Conservation (phyloP, 2,797 vertebrate species). For the Labroides dimidiatus region DNA sequence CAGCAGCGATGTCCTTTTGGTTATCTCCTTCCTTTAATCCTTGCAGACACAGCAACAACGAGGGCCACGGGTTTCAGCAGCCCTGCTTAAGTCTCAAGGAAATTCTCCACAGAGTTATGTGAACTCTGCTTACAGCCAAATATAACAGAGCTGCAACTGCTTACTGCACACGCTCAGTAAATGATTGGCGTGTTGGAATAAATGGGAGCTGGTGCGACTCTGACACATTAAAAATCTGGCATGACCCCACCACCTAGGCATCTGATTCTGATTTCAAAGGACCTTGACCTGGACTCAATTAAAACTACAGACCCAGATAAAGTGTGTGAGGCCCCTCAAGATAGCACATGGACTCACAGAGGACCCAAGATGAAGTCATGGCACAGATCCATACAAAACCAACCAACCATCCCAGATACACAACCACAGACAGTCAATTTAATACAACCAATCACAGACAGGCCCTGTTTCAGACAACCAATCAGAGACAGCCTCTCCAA, state of each 20-base stretch:
- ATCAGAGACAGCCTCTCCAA: no score
- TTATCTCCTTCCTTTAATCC: constrained; percentile 72
- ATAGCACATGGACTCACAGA: constrained; percentile 41
- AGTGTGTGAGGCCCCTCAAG: constrained; percentile 54
- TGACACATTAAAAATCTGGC: constrained; percentile 75
- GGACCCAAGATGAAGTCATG: constrained; percentile 64
- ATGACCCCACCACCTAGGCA: constrained; percentile 62
- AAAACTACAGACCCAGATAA: constrained; percentile 66
- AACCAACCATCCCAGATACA: no score
- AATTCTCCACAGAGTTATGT: constrained; percentile 62
- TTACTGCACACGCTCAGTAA: constrained; percentile 68
- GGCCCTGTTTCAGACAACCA: background rate
- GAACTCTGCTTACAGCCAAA: constrained; percentile 55
- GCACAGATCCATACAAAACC: constrained; percentile 57
- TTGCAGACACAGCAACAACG: constrained; percentile 56
- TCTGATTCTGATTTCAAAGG: constrained; percentile 82
- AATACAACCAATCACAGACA: constrained; percentile 49
- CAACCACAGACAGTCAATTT: constrained; percentile 31
- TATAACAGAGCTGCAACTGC: constrained; percentile 53
- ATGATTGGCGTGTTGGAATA: constrained; percentile 77
- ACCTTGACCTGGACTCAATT: constrained; percentile 75
- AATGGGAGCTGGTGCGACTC: constrained; percentile 64
- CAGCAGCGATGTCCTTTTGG: constrained; percentile 49
- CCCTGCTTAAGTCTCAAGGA: constrained; percentile 53
- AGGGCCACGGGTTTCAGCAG: constrained; percentile 60